Percentiles rank a stretch among this genome's conserved stretches.
Conservation (phyloP, 2,888 invertebrate species). For the Caenorhabditis panamensis region DNA sequence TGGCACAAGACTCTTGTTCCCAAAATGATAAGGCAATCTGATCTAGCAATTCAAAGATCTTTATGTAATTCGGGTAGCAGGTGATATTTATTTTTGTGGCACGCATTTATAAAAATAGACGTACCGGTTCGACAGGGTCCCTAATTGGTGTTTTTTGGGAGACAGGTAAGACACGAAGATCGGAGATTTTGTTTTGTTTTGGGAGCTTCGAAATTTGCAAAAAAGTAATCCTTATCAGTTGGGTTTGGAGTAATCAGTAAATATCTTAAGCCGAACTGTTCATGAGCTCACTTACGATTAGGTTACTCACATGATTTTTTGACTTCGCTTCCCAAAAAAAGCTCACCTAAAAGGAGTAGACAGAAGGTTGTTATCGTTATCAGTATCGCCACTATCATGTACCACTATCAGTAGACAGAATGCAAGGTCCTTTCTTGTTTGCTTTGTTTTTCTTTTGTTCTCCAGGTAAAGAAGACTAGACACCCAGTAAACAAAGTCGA, state of each 20-base stretch:
- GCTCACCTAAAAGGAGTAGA: background rate
- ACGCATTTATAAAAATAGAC: constrained; percentile 27
- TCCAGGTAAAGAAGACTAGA: constrained; percentile 25
- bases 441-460: background rate
- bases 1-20: constrained; percentile 21
- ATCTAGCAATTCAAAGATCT: constrained; percentile 42
- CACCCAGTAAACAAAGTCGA: constrained; percentile 14
- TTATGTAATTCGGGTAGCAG: constrained; percentile 5
- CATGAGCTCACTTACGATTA: too few relatives aligned
- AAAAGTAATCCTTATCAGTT: background rate
- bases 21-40: background rate
- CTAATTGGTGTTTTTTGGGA: background rate
- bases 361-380: background rate
- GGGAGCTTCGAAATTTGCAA: background rate
- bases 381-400: too few relatives aligned
- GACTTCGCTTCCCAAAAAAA: background rate
- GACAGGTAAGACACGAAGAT: background rate
- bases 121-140: constrained; percentile 30
- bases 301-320: too few relatives aligned
- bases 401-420: background rate
- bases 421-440: background rate
- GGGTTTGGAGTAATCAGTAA: too few relatives aligned
- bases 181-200: background rate
- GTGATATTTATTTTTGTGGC: constrained; percentile 3
- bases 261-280: too few relatives aligned